These are phyloP conservation scores for Ia io DNA, from an alignment of 2,113 vertebrate species.

Conservation along the genomic window DNA sequence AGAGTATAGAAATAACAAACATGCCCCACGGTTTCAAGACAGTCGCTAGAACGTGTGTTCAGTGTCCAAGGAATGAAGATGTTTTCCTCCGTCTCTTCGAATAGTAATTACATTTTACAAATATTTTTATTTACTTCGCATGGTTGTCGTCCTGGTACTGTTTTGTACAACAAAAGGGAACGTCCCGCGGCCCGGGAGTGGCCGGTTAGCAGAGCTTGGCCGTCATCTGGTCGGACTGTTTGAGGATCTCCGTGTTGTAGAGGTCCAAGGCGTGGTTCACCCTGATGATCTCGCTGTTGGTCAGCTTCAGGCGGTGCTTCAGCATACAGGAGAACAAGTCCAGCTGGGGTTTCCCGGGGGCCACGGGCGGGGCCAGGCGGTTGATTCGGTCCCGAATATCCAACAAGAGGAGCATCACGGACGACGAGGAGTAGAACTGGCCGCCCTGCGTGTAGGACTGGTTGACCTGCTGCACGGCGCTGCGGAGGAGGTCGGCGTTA, in stretches of 20 bases:
- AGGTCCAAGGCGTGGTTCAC: slow-evolving; percentile 99
- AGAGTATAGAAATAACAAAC: slow-evolving; percentile 93
- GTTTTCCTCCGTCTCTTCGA: slow-evolving; percentile 80
- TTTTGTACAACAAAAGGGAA: slow-evolving; percentile 83
- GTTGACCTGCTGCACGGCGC: slow-evolving; percentile 98
- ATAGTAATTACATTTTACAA: slow-evolving; percentile 97
- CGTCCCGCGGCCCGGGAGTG: slow-evolving; percentile 77
- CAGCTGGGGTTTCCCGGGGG: slow-evolving; percentile 96
- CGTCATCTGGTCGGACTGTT: slow-evolving; percentile 98
- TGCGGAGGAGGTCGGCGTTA: slow-evolving; percentile 95
- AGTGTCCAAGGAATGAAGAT: slow-evolving; percentile 82
- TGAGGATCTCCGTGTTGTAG: slow-evolving; percentile 99
- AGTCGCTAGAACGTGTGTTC: slow-evolving; percentile 80
- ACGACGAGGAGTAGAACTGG: slow-evolving; percentile 98
- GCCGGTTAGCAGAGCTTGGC: slow-evolving; percentile 95
- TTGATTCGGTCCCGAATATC: slow-evolving; percentile 99
- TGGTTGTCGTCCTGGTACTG: slow-evolving; percentile 66
- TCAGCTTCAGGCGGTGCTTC: slow-evolving; percentile 97
- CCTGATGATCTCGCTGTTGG: slow-evolving; percentile 98
- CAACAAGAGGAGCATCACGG: slow-evolving; percentile 96
- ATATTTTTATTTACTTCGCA: slow-evolving; percentile 77
- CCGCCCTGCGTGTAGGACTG: slow-evolving; percentile 98
- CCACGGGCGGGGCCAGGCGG: slow-evolving; percentile 94
- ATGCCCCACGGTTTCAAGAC: slow-evolving; percentile 89
- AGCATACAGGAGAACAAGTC: slow-evolving; percentile 99